Conservation (phyloP, 2,888 invertebrate species). For the Chloromyia formosa region DNA sequence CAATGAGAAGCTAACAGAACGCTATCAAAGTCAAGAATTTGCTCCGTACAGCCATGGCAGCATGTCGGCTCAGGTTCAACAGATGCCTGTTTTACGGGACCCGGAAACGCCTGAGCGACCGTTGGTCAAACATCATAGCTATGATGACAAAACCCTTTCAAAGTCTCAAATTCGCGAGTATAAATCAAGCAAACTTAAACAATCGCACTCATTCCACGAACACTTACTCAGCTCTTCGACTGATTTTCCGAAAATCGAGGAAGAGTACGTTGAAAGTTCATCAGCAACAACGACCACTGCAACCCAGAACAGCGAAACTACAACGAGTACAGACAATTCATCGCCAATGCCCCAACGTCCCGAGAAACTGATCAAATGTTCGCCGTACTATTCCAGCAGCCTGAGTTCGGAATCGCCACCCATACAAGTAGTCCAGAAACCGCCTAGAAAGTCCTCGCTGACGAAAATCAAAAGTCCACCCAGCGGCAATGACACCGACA, state of each 20-base stretch:
- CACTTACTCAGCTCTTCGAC: slow-evolving; percentile 69
- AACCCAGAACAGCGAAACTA: slow-evolving; percentile 67
- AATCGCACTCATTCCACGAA: slow-evolving; percentile 73
- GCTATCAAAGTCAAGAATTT: slow-evolving; percentile 74
- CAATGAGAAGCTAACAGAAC: slow-evolving; percentile 71
- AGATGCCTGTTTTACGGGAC: slow-evolving; percentile 61
- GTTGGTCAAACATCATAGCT: slow-evolving; percentile 72
- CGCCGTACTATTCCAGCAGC: slow-evolving; percentile 79
- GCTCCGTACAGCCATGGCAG: slow-evolving; percentile 52
- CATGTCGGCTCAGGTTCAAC: slow-evolving; percentile 27
- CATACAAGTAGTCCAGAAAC: slow-evolving; percentile 70
- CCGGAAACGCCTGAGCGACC: slow-evolving; percentile 67
- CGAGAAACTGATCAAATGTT: slow-evolving; percentile 72
- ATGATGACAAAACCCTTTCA: slow-evolving; percentile 71
- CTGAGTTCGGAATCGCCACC: slow-evolving; percentile 79
- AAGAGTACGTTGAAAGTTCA: slow-evolving; percentile 65
- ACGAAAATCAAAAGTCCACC: slow-evolving; percentile 75
- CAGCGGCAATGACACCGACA: slow-evolving; percentile 79
- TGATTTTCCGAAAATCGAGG: slow-evolving; percentile 67
- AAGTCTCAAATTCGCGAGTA: slow-evolving; percentile 73
- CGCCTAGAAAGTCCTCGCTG: slow-evolving; percentile 72
- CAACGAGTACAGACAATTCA: slow-evolving; percentile 62
- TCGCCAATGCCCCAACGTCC: slow-evolving; percentile 62
- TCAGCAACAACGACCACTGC: slow-evolving; percentile 65
- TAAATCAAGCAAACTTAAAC: slow-evolving; percentile 69